Evolutionary conservation across 2,797 vertebrate genomes (phyloP).

Genomic region (Alauda arvensis): DNA sequence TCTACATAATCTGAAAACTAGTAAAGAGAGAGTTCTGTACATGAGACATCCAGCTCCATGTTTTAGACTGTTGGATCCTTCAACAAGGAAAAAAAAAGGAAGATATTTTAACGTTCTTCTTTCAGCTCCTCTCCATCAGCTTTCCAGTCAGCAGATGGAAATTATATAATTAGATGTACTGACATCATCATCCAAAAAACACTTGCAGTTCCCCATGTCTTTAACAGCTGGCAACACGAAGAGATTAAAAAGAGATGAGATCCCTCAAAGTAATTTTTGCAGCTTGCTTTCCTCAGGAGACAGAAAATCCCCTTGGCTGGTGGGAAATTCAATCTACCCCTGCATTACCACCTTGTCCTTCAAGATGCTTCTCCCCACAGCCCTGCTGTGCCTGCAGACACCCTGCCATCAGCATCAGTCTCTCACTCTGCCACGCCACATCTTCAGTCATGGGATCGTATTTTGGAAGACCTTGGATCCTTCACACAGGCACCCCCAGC

Average conservation of each 20-base stretch:
- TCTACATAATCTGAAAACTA: not conserved
- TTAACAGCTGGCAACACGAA: slow-evolving; percentile 10
- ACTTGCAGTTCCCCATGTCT: not conserved
- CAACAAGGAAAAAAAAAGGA: not conserved
- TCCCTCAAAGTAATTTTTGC: not conserved
- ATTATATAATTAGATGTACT: slow-evolving; percentile 13
- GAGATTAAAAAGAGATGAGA: slow-evolving; percentile 8
- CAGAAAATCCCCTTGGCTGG: not conserved
- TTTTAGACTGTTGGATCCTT: not conserved
- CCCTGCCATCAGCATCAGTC: not conserved
- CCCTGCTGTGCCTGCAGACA: no score
- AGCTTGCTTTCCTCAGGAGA: not conserved
- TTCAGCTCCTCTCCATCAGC: not conserved
- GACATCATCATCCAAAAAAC: not conserved
- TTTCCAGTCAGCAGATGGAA: slow-evolving; percentile 32
- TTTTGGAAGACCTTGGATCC: not conserved
- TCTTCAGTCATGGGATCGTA: accelerated
- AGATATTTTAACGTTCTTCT: not conserved
- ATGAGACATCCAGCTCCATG: not conserved
- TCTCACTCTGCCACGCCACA: not conserved
- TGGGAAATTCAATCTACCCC: not conserved
- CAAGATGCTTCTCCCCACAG: not conserved
- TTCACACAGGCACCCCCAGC: not conserved
- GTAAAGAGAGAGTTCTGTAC: not conserved
- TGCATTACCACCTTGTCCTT: not conserved